Percentiles rank a stretch among this genome's conserved stretches.
Conservation (phyloP, 1,140 invertebrate species). For the Cecropterus lyciades region DNA sequence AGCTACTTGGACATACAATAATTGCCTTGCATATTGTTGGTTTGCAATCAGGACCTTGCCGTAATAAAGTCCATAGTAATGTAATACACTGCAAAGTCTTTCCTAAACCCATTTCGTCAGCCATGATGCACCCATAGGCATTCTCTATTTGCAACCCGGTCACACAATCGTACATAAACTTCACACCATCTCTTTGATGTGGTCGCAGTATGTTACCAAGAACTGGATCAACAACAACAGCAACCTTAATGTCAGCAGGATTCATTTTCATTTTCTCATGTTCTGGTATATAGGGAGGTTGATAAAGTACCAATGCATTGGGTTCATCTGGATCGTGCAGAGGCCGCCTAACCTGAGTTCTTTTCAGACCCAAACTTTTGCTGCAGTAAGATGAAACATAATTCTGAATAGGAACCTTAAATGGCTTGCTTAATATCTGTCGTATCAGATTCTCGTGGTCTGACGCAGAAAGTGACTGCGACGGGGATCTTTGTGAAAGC, state of each 20-base stretch:
- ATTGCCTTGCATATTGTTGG: conserved; percentile 96
- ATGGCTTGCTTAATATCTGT: conserved; percentile 94
- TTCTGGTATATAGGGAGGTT: conserved; percentile 91
- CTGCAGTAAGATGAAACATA: conserved; percentile 91
- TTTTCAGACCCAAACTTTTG: conserved; percentile 84
- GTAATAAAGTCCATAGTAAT: conserved; percentile 96
- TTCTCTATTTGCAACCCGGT: conserved; percentile 95
- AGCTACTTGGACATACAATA: conserved; percentile 97
- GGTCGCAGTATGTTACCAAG: conserved; percentile 96
- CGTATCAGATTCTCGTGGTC: conserved; percentile 89
- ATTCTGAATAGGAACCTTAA: conserved; percentile 97
- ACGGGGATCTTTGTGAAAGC: conserved; percentile 64
- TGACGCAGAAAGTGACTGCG: conserved; percentile 67
- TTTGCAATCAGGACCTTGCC: conserved; percentile 93
- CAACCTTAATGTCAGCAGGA: conserved; percentile 88
- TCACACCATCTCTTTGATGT: conserved; percentile 99
- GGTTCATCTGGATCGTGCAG: conserved; percentile 97
- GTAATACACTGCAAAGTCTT: conserved; percentile 99
- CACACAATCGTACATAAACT: conserved; percentile 99
- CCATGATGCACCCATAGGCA: conserved; percentile 98
- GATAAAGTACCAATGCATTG: conserved; percentile 96
- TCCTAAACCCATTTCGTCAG: conserved; percentile 98
- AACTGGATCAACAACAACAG: conserved; percentile 97
- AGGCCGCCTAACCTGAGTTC: conserved; percentile 85
- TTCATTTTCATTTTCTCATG: conserved; percentile 93